Evolutionary conservation across 2,888 invertebrate genomes (phyloP), one percentile per base, ranked within the genome.

Genomic region (Nemurella pictetii): DNA sequence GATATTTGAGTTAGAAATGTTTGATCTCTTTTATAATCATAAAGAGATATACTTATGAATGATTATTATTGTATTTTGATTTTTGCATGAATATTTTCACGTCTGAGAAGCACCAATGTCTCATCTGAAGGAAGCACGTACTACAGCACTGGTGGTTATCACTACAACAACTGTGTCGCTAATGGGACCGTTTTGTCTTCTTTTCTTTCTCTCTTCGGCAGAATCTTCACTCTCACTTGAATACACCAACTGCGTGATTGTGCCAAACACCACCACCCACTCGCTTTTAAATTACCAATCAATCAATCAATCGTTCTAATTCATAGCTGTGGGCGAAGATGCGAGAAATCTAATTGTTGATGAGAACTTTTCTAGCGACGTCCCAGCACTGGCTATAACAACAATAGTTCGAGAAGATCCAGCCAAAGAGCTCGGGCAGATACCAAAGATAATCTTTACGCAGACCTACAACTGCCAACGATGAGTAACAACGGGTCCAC

Each of bases 391-490:
- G 80, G 80, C 35, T 81, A 35, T 35, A 82, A 82, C 55, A 82
- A 55, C 82, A 78, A 78, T 78, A 82, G 82, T 29, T 82, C 82
- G 20, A 26, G 82, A 27, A 55, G 80, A 55, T 74, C 81, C n/a
- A 84, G 82, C 80, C 84, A 80, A 77, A 84, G 73, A 78, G 27
- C 75, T 77, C 25, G 80, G 35, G 75, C 72, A 32, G 75, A 84
- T 80, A 78, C 55, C 74, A 85, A 84, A 86, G 89, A 89, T 86
- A 89, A 89, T 85, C 88, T 89, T 78, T 90, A 90, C 87, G 89
- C 89, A 32, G 90, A 90, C 86, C 88, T 90, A 32, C 89, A 89
- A 87, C 88, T 89, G 84, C 89, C 89, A 27, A 89, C 89, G 85
- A 88, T 89, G 36, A 89, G 89, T 87, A 89, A 89, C 85, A 88